Base-by-base conservation (phyloP, 2,797 vertebrate genomes). In the Macroramphosus scolopax region DNA sequence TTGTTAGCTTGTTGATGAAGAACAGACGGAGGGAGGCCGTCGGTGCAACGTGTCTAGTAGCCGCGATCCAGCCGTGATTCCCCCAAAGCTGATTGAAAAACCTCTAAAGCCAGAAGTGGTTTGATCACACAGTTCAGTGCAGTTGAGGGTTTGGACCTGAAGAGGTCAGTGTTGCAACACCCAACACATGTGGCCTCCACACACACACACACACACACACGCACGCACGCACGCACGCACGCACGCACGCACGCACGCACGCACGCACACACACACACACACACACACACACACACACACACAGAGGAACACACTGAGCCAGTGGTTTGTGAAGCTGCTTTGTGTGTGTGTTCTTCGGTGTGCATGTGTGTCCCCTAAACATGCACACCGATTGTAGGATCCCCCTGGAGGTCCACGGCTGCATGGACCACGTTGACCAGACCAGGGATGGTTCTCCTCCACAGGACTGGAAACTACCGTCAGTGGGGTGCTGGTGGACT, bases 121-220 rank as follows among this genome's bases (percentile, higher is more conserved):
- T 28, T 42, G 13, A 17, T 3, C 1, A 7, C 20, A 28, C 2
- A 24, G 2, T 8, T 29, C 11, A n/a, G n/a, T 78, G 75, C 52
- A 85, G 43, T 81, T 60, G 30, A 17, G 1, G 1, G 0, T 13
- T 9, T 54, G 31, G 24, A n/a, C 66, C 85, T 77, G 58, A 55
- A 81, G 87, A 53, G 80, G 86, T 5, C 75, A 77, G 70, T 75
- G 51, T 76, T 76, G 47, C 31, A 41, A 26, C 50, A 55, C 17
- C 40, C 30, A 51, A 28, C 11, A 1, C 28, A 10, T 1, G n/a
- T 18, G n/a, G 17, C 10, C 8, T 17, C 1, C 5, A 10, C 1
- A 11, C 1, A n/a, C n/a, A n/a, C n/a, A n/a, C n/a, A n/a, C n/a
- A n/a, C n/a, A n/a, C n/a, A n/a, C n/a, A n/a, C n/a, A n/a, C n/a